Evolutionary conservation across 2,888 invertebrate species (phyloP).

Genomic region (Mylabris sibirica): DNA sequence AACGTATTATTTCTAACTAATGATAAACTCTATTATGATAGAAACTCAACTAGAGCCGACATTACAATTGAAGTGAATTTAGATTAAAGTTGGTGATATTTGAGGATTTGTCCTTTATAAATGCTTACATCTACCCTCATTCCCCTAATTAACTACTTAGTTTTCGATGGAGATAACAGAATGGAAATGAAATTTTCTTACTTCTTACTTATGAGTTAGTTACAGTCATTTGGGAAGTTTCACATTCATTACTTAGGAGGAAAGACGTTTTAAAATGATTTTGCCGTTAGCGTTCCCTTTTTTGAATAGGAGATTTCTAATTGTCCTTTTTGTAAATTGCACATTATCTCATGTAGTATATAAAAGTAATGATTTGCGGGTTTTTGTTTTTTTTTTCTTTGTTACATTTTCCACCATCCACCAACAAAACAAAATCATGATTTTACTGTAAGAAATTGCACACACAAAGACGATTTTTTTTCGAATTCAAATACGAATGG

Average conservation of each 20-base stretch:
- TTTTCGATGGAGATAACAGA: slow-evolving; percentile 44
- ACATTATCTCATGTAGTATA: no score
- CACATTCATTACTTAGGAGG: slow-evolving; percentile 38
- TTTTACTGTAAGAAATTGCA: not conserved
- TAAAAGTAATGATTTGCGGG: not conserved
- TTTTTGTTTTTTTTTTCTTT: no score
- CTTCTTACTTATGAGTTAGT: slow-evolving; percentile 40
- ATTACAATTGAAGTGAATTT: slow-evolving; percentile 25
- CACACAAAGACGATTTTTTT: not conserved
- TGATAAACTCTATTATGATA: not conserved
- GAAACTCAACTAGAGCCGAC: not conserved
- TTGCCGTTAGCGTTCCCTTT: not conserved
- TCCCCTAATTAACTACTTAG: slow-evolving; percentile 47
- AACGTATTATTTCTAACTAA: not conserved
- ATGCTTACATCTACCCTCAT: slow-evolving; percentile 30
- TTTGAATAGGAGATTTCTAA: not conserved
- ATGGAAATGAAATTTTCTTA: slow-evolving; percentile 45
- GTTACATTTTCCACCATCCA: no score
- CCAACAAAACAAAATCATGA: no score
- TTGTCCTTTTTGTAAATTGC: not conserved
- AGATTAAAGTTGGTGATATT: slow-evolving; percentile 33
- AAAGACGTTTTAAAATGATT: not conserved
- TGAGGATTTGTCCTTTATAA: slow-evolving; percentile 28
- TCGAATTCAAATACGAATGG: not conserved
- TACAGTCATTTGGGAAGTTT: slow-evolving; percentile 40